Evolutionary conservation across 2,888 invertebrate genomes (phyloP).

Genomic region (Pterostichus madidus): DNA sequence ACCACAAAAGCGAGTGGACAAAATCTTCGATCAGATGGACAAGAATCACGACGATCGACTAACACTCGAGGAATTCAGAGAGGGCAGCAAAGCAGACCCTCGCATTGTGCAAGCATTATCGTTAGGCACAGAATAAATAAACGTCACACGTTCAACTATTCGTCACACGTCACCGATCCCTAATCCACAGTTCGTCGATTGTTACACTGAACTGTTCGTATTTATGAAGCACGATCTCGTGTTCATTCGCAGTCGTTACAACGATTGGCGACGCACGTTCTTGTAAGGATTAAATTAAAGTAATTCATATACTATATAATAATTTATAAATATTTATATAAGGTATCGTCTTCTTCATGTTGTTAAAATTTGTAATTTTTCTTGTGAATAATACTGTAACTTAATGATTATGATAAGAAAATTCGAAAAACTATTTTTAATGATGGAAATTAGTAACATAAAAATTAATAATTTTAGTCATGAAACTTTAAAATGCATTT

Average conservation of each 20-base stretch:
- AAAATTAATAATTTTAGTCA: neutral
- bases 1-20: constrained; percentile 97
- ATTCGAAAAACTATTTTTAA: constrained; percentile 49
- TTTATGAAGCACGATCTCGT: constrained; percentile 50
- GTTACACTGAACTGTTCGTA: constrained; percentile 43
- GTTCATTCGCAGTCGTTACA: constrained; percentile 24
- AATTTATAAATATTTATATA: constrained; percentile 46
- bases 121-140: constrained; percentile 80
- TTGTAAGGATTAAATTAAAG: constrained; percentile 26
- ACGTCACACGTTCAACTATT: constrained; percentile 7
- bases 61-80: constrained; percentile 97
- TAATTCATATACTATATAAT: constrained; percentile 25
- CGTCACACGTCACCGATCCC: neutral
- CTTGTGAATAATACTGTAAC: constrained; percentile 53
- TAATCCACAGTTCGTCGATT: constrained; percentile 34
- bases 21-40: constrained; percentile 99
- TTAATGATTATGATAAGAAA: constrained; percentile 41
- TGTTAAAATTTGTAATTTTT: constrained; percentile 57
- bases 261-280: constrained; percentile 8
- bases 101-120: constrained; percentile 98
- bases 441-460: constrained; percentile 1
- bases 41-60: constrained; percentile 98
- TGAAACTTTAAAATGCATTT: neutral
- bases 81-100: constrained; percentile 98
- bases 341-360: constrained; percentile 56